Evolutionary conservation across 2,888 invertebrate species (phyloP).

Genomic region (Calameuta pallipes): DNA sequence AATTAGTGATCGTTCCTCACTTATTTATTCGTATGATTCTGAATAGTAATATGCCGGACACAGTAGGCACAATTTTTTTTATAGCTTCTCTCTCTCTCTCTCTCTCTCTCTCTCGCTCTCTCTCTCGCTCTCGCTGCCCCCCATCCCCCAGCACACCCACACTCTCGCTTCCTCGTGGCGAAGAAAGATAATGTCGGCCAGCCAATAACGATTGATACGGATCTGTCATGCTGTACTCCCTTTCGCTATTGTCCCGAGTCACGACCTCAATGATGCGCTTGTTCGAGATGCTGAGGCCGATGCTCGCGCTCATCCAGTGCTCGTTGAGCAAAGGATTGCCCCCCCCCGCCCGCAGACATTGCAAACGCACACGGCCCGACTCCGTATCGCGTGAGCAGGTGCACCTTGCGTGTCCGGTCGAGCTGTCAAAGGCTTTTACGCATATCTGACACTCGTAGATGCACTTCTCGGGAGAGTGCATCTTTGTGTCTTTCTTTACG

Average conservation of each 20-base stretch:
- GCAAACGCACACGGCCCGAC: slow-evolving; percentile 8
- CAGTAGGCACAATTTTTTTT: no score
- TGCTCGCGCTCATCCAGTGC: slow-evolving; percentile 10
- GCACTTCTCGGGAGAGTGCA: slow-evolving; percentile 8
- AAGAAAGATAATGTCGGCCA: background rate
- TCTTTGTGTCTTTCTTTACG: background rate
- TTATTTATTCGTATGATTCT: no score
- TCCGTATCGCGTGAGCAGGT: slow-evolving; percentile 8
- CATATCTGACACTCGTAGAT: slow-evolving; percentile 13
- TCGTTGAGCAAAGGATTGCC: slow-evolving; percentile 9
- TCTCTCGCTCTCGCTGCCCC: background rate
- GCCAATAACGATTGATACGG: no score
- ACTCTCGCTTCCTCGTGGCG: no score
- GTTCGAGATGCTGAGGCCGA: slow-evolving; percentile 10
- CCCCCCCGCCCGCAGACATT: background rate
- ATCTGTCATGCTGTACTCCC: background rate
- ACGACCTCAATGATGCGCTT: slow-evolving; percentile 7
- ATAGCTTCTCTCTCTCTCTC: background rate
- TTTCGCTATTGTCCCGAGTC: slow-evolving; percentile 1
- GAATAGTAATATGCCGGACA: no score
- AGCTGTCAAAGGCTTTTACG: slow-evolving; percentile 9
- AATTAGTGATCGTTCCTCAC: no score
- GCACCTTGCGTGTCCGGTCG: slow-evolving; percentile 6
- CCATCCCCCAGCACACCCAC: background rate
- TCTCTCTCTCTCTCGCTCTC: background rate